Percentiles rank a stretch among this genome's conserved stretches.
These are phyloP conservation scores for Nyctalus aviator DNA, from an alignment of 2,797 vertebrate genomes.

Conservation along the genomic window DNA sequence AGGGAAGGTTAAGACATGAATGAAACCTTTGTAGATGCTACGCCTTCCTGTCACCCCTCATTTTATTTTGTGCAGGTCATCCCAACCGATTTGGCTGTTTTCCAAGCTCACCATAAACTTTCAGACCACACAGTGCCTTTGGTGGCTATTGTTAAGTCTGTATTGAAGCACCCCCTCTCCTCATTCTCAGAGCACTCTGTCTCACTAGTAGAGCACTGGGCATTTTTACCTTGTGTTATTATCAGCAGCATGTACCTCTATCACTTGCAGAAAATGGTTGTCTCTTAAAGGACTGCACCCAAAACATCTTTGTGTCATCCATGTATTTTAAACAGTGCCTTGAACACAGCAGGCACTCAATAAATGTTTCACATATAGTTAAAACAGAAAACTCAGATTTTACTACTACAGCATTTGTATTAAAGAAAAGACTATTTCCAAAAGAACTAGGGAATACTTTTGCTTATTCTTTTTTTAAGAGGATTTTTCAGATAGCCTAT, in stretches of 20 bases:
- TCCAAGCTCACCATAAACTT: neutral
- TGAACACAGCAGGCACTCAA: conserved; percentile 44
- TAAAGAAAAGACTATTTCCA: conserved; percentile 59
- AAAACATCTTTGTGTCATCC: neutral
- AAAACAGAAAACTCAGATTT: conserved; percentile 60
- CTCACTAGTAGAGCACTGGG: neutral
- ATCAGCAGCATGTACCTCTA: neutral
- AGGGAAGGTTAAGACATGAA: neutral
- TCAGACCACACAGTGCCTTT: neutral
- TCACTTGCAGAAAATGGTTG: neutral
- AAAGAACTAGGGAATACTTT: conserved; percentile 53
- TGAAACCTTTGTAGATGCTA: fast-evolving
- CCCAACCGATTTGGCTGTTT: neutral
- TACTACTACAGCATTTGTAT: conserved; percentile 52
- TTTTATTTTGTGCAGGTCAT: neutral
- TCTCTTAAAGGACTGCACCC: neutral
- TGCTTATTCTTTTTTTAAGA: conserved; percentile 70
- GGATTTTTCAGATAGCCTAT: conserved; percentile 72
- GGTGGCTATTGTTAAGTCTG: neutral
- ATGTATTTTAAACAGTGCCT: neutral
- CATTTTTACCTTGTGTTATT: neutral
- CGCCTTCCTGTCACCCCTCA: neutral
- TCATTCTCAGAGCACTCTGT: neutral
- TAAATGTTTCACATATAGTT: conserved; percentile 58
- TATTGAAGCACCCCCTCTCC: neutral